phyloP scores from a whole-genome alignment of 2,888 invertebrate species.

The Philereme vetulata region DNA sequence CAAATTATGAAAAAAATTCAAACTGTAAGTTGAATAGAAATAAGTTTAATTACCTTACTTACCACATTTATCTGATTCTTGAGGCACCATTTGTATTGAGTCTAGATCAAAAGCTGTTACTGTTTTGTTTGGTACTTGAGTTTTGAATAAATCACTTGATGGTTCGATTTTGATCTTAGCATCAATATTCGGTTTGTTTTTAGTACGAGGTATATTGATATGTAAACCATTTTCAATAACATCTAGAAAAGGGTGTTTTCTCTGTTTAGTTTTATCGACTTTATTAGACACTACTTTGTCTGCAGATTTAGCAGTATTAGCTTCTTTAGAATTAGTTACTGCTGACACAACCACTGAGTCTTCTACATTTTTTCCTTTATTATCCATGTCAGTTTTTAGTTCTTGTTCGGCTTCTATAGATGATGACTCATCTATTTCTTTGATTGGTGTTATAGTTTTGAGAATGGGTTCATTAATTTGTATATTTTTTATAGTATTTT shows the following conservation, averaged over 20 bases:
- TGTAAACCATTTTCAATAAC: conserved; percentile 12
- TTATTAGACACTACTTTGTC: no score
- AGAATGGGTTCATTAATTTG: background rate
- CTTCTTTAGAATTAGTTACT: no score
- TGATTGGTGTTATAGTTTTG: background rate
- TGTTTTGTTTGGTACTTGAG: background rate
- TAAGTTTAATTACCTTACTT: conserved; percentile 1
- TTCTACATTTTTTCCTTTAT: background rate
- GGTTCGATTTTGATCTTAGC: background rate
- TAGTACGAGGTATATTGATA: background rate
- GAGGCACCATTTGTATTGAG: background rate
- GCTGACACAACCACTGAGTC: background rate
- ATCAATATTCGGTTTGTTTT: background rate
- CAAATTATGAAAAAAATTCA: no score
- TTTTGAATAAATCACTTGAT: background rate
- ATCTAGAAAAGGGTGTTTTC: conserved; percentile 14
- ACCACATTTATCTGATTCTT: conserved; percentile 1
- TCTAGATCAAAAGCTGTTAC: conserved; percentile 3
- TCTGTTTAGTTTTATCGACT: background rate
- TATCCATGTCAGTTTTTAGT: background rate
- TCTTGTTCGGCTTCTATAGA: background rate
- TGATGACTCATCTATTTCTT: background rate
- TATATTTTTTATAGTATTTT: background rate
- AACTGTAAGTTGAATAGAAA: no score
- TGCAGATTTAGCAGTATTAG: no score